Conservation (phyloP, 2,113 vertebrate species). For the Poeciliopsis occidentalis region DNA sequence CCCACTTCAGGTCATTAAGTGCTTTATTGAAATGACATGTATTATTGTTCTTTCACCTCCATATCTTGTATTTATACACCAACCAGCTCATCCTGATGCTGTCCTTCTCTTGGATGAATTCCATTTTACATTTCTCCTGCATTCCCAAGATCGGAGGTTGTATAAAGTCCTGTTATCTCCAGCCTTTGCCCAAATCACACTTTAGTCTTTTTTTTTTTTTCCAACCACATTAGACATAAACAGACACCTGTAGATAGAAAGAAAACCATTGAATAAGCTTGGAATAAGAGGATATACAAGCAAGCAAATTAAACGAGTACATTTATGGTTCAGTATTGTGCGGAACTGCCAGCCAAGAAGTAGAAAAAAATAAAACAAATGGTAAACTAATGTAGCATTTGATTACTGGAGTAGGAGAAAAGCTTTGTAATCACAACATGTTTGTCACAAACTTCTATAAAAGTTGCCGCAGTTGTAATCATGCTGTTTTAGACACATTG, state of each 20-base stretch:
- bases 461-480: conserved; percentile 26
- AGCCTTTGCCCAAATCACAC: background rate
- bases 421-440: conserved; percentile 7
- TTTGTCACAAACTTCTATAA: conserved; percentile 8
- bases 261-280: background rate
- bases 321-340: conserved; percentile 26
- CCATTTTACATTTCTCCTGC: background rate
- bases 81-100: conserved; percentile 3
- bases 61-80: conserved; percentile 38
- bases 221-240: background rate
- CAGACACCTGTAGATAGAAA: conserved; percentile 1
- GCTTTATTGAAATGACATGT: conserved; percentile 40
- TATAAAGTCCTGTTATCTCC: background rate
- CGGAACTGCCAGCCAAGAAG: conserved; percentile 21
- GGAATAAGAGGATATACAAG: background rate
- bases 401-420: conserved; percentile 4
- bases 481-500: background rate
- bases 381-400: conserved; percentile 44
- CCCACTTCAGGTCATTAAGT: conserved; percentile 35
- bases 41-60: conserved; percentile 27
- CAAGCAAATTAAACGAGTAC: conserved; percentile 17
- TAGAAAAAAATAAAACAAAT: background rate
- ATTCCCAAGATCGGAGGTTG: conserved; percentile 12
- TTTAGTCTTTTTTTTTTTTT: background rate
- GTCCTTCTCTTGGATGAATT: conserved; percentile 17